A percentile compares a stretch with the other conserved stretches of the same genome.
These are phyloP conservation scores for Neoascia interrupta DNA, from an alignment of 2,888 invertebrate species.

Conservation along the genomic window DNA sequence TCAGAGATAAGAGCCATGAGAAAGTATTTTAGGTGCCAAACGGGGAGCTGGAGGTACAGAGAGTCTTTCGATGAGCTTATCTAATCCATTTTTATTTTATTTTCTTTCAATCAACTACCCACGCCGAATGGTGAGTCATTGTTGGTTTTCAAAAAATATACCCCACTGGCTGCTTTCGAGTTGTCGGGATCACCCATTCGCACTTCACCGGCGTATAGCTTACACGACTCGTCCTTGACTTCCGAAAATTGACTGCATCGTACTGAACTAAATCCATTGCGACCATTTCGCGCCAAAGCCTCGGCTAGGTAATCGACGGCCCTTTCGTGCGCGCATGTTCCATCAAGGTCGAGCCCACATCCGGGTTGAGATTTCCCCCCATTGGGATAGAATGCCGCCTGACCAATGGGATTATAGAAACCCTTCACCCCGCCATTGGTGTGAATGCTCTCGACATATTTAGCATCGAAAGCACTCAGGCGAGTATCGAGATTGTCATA, in stretches of 20 bases:
- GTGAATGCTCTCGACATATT: conserved; percentile 70
- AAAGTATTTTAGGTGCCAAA: too few relatives aligned
- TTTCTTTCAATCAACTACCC: background rate
- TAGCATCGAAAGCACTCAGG: conserved; percentile 61
- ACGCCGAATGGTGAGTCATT: conserved; percentile 1
- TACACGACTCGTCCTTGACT: conserved; percentile 2
- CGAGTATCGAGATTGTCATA: conserved; percentile 40
- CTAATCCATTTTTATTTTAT: background rate
- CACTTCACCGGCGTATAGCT: background rate
- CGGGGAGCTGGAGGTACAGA: too few relatives aligned
- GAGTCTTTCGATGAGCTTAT: too few relatives aligned
- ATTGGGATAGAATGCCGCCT: conserved; percentile 81
- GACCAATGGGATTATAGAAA: conserved; percentile 71
- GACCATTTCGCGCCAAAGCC: conserved; percentile 71
- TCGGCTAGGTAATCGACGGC: conserved; percentile 77
- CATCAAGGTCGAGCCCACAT: conserved; percentile 77
- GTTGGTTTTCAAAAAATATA: conserved; percentile 31
- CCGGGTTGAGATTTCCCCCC: conserved; percentile 80
- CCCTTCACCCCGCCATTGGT: too few relatives aligned
- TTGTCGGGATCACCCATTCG: conserved; percentile 31
- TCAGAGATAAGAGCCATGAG: too few relatives aligned
- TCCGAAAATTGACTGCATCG: conserved; percentile 22
- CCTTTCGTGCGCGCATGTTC: conserved; percentile 77
- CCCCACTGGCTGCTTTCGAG: background rate
- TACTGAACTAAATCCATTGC: conserved; percentile 7